Evolutionary conservation across 64 coral and sea anemone species (phyloP).

Genomic region (Montipora efflorescens): DNA sequence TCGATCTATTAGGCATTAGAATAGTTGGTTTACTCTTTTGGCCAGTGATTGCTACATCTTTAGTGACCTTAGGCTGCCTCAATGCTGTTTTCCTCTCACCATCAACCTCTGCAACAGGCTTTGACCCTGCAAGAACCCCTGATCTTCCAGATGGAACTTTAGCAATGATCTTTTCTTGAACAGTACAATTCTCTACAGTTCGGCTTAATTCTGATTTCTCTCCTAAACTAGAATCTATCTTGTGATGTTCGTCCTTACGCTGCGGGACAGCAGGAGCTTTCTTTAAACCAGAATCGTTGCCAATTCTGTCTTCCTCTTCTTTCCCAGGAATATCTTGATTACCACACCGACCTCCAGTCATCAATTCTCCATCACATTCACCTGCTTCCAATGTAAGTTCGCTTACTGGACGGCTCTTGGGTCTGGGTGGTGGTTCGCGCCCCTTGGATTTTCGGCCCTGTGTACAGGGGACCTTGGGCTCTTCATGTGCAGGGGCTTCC

Average conservation of each 20-base stretch:
- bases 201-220: neutral
- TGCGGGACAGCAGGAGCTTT: neutral
- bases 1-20: neutral
- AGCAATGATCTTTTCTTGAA: neutral
- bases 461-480: neutral
- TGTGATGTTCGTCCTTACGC: neutral
- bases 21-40: slow-evolving; percentile 15
- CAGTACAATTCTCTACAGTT: neutral
- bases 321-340: neutral
- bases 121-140: neutral
- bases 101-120: neutral
- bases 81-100: neutral
- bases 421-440: slow-evolving; percentile 81
- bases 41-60: neutral
- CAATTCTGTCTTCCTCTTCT: neutral
- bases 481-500: neutral
- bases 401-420: slow-evolving; percentile 80
- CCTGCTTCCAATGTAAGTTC: slow-evolving; percentile 34
- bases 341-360: neutral
- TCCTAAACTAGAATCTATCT: neutral
- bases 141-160: neutral
- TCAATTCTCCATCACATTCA: neutral
- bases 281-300: neutral
- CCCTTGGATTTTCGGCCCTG: slow-evolving; percentile 33
- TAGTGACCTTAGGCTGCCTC: neutral